phyloP scores from a whole-genome alignment of 2,888 invertebrate species.

The Pecten maximus region DNA sequence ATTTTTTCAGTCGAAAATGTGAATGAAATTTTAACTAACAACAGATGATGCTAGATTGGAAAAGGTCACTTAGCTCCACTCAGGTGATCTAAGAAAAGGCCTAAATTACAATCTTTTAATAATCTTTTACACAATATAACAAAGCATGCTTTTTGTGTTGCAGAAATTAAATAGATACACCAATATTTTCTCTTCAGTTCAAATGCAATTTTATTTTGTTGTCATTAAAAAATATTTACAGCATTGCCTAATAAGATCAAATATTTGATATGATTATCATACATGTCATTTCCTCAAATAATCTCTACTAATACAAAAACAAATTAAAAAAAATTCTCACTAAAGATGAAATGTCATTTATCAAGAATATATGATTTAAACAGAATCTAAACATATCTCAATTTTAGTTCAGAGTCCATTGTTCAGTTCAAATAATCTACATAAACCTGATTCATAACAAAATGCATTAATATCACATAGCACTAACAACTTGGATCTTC shows the following conservation, averaged over 20 bases:
- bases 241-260: not conserved
- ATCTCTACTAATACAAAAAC: not conserved
- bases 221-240: not conserved
- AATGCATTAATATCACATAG: constrained; percentile 3
- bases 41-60: too few species aligned
- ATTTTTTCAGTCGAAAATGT: too few species aligned
- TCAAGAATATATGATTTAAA: not conserved
- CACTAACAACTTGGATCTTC: not conserved
- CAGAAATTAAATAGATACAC: too few species aligned
- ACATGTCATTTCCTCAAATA: not conserved
- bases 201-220: not conserved
- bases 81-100: too few species aligned
- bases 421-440: not conserved
- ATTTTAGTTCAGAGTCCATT: not conserved
- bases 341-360: not conserved
- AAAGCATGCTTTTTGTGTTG: too few species aligned
- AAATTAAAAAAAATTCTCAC: not conserved
- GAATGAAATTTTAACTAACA: too few species aligned
- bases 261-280: not conserved
- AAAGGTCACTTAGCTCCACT: too few species aligned
- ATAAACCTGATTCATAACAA: not conserved
- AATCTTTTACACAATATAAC: too few species aligned
- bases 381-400: not conserved
- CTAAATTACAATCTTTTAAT: too few species aligned
- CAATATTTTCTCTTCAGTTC: not conserved